Percentiles rank a stretch among this genome's conserved stretches.
These are phyloP conservation scores for Rhea pennata DNA, from an alignment of 2,113 vertebrate species.

Conservation along the genomic window DNA sequence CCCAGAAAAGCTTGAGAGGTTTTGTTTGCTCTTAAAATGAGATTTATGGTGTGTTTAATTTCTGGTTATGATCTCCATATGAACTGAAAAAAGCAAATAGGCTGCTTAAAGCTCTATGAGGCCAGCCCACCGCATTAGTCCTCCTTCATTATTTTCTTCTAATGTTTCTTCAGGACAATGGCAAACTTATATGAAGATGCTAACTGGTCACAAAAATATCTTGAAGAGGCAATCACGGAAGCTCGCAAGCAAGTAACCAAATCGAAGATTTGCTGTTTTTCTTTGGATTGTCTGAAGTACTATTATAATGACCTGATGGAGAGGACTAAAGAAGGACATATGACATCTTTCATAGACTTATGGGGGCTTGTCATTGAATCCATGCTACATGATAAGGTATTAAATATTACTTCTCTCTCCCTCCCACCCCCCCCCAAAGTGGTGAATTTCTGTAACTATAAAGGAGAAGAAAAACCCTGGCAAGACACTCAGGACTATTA, in stretches of 20 bases:
- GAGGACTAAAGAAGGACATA: constrained; percentile 66
- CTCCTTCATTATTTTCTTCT: background rate
- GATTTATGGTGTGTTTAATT: background rate
- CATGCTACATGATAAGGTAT: constrained; percentile 82
- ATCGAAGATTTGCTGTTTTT: constrained; percentile 74
- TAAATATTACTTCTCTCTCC: background rate
- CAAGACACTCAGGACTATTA: background rate
- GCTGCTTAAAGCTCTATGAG: background rate
- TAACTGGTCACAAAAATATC: constrained; percentile 84
- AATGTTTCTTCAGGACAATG: constrained; percentile 77
- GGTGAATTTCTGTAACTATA: background rate
- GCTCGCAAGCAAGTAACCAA: constrained; percentile 80
- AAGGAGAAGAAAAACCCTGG: background rate
- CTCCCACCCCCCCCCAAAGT: background rate
- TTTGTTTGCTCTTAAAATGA: background rate
- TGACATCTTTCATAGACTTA: constrained; percentile 79
- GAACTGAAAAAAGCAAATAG: background rate
- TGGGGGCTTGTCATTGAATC: constrained; percentile 81
- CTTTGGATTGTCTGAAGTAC: constrained; percentile 68
- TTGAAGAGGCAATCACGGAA: constrained; percentile 68
- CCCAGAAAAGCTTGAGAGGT: background rate
- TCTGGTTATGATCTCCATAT: background rate
- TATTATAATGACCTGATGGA: constrained; percentile 75
- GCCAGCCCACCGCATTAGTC: background rate
- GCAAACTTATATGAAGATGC: constrained; percentile 80